Percentiles rank a stretch among this genome's conserved stretches.
Evolutionary conservation across 2,113 vertebrate genomes (phyloP).

Genomic region (Pelecanus crispus): DNA sequence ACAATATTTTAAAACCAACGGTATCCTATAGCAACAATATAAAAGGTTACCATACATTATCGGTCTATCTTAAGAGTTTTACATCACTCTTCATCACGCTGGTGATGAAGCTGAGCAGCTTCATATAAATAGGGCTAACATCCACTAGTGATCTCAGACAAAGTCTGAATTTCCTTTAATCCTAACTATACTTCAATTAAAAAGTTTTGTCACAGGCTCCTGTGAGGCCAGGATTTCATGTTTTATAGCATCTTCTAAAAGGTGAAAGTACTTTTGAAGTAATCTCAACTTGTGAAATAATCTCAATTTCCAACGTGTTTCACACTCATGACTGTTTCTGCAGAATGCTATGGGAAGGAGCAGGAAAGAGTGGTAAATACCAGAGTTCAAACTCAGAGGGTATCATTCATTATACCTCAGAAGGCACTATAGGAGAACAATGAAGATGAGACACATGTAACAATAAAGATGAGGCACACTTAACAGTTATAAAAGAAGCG

Average conservation of each 20-base stretch:
- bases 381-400: not conserved
- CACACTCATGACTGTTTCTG: not conserved
- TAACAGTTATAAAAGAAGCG: not conserved
- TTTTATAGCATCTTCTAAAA: not conserved
- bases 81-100: not conserved
- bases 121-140: not conserved
- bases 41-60: not conserved
- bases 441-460: not conserved
- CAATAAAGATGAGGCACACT: slow-evolving; percentile 6
- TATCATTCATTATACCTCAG: not conserved
- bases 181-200: not conserved
- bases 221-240: not conserved
- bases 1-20: not conserved
- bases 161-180: not conserved
- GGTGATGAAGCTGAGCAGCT: not conserved
- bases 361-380: not conserved
- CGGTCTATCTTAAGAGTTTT: not conserved
- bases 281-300: not conserved
- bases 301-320: not conserved
- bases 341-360: not conserved
- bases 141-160: not conserved
- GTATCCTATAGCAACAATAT: not conserved
- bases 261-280: not conserved
- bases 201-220: not conserved
- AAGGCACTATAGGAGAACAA: slow-evolving; percentile 22